Evolutionary conservation across 2,113 vertebrate species (phyloP).

Genomic region (Procavia capensis): DNA sequence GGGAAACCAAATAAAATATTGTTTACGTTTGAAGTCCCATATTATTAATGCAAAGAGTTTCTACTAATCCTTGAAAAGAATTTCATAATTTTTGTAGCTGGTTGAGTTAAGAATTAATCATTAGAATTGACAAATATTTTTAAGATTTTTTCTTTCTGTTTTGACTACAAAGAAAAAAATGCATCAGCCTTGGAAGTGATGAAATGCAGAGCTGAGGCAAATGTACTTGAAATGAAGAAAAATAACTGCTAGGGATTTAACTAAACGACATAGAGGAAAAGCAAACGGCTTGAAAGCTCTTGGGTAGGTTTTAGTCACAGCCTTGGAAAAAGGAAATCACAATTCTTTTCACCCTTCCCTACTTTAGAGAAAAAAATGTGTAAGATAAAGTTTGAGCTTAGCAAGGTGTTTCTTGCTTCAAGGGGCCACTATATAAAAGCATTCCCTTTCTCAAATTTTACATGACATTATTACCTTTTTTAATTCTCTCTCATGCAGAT

Average conservation of each 20-base stretch:
- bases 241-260: constrained; percentile 67
- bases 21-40: constrained; percentile 50
- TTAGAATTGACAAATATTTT: constrained; percentile 65
- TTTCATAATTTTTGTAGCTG: constrained; percentile 2
- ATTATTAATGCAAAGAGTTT: constrained; percentile 55
- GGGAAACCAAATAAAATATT: constrained; percentile 54
- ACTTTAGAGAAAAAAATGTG: constrained; percentile 43
- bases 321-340: constrained; percentile 32
- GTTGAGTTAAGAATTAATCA: constrained; percentile 53
- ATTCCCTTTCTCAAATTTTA: background rate
- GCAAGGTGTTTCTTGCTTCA: background rate
- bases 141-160: constrained; percentile 15
- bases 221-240: constrained; percentile 53
- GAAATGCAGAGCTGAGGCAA: background rate
- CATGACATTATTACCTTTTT: background rate
- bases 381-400: background rate
- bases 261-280: constrained; percentile 48
- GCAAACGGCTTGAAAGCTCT: constrained; percentile 51
- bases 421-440: background rate
- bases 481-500: background rate
- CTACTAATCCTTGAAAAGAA: constrained; percentile 50
- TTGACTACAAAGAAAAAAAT: constrained; percentile 60
- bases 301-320: background rate
- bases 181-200: background rate
- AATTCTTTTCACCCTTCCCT: constrained; percentile 21